Base-by-base conservation (phyloP, 2,888 invertebrate species). In the Torymus texanus region DNA sequence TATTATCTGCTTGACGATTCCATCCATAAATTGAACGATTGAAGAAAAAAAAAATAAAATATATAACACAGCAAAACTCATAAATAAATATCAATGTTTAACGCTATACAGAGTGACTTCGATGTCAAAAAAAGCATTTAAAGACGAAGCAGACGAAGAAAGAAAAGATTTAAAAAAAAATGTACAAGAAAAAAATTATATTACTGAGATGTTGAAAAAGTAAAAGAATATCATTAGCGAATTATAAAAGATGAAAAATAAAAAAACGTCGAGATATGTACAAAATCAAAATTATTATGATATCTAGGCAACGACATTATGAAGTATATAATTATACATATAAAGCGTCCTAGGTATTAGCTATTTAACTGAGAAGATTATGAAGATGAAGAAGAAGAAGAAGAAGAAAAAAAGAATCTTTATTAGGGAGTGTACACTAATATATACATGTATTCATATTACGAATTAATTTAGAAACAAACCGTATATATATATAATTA, bases 251-350 rank as follows among this genome's bases (percentile, higher is more conserved):
- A 73, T 55, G 16, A 74, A 71, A 80, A 63, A 71, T 29, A 29
- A 41, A 8, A 41, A 41, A 41, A 41, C 41, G 41, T 41, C 41
- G 8, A 41, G 41, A 41, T 41, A 41, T 41, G 41, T 41, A 41
- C 41, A 71, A 66, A 80, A 80, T 80, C 66, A 76, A 80, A 80
- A 77, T 73, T 74, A 77, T 73, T 74, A 73, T 80, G 56, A 76
- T 70, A 73, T 74, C 55, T 63, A 77, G 62, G 61, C 59, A 74
- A 41, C 18, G 58, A 63, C 63, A 53, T 73, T 61, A 56, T 21
- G 14, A 58, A 67, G 24, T 63, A 63, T 74, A 61, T 68, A 66
- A 41, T 59, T 72, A 77, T 66, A 72, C 41, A 75, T 70, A 53
- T 73, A 75, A 68, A 76, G 16, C 66, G 58, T 75, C 61, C 66